Base-by-base conservation (phyloP, 2,888 invertebrate species). In the Dasysyrphus tricinctus region DNA sequence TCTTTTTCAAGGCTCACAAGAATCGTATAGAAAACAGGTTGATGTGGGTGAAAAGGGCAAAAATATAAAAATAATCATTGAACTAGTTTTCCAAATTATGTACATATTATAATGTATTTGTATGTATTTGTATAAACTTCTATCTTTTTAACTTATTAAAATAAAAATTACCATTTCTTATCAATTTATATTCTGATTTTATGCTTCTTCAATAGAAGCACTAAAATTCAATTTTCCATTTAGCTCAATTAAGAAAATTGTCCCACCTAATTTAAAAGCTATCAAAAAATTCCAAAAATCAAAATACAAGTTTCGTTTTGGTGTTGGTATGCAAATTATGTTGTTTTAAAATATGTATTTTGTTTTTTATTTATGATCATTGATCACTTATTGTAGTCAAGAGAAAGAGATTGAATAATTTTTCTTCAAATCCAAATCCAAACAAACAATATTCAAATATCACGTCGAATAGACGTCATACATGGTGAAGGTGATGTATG, bases 361-460 rank as follows among this genome's bases (percentile, higher is more conserved):
- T 9, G 8, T 34, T 57, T 5, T 32, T 32, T 6, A 24, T 29
- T 29, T 54, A 11, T 51, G 24, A 24, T 57, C 32, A 37, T 59
- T 42, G 42, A 19, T 59, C 19, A 59, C 3, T 16, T 4, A 6
- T 24, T 24, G 24, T 19, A 4, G 16, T 39, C 16, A n/a, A 19
- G 5, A 16, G 11, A 19, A 5, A 11, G 16, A 59, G n/a, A 59
- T 12, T 12, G 11, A 37, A 59, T 37, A 19, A 6, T 19, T n/a
- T n/a, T 34, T 37, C 16, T 34, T 57, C 24, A 24, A 24, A 24
- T 24, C 24, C 3, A 32, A 39, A 63, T 0, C 4, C 14, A 44
- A 63, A 49, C 34, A 67, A 49, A 44, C 16, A 54, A 54, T 32
- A 34, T 49, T 47, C 34, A 47, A 47, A 67, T 16, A 49, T 12